A percentile compares a stretch with the other conserved stretches of the same genome.
phyloP scores from a whole-genome alignment of 92 coral and sea anemone genomes.

The Desmophyllum pertusum region DNA sequence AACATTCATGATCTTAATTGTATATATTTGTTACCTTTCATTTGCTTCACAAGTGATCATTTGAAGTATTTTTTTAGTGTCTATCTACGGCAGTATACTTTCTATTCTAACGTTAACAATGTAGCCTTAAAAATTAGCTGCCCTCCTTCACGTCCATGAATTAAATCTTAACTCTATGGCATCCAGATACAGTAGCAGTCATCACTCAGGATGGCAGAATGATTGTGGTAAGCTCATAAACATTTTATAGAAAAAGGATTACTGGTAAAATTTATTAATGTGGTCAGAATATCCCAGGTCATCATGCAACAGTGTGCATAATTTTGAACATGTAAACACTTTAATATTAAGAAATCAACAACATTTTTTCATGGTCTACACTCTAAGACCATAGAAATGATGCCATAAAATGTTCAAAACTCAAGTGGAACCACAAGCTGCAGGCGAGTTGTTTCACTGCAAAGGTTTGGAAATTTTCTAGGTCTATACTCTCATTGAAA shows the following conservation, averaged over 20 bases:
- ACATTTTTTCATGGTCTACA: too few relatives aligned
- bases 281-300: background rate
- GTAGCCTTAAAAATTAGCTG: background rate
- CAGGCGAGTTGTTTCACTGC: too few relatives aligned
- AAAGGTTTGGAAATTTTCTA: too few relatives aligned
- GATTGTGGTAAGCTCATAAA: constrained; percentile 84
- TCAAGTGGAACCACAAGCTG: too few relatives aligned
- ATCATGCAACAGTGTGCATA: too few relatives aligned
- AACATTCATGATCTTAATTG: background rate
- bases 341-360: too few relatives aligned
- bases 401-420: too few relatives aligned
- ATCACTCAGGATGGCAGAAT: constrained; percentile 98
- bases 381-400: too few relatives aligned
- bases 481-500: too few relatives aligned
- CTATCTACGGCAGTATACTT: background rate
- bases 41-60: background rate
- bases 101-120: background rate
- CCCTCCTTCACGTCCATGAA: background rate
- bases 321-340: too few relatives aligned
- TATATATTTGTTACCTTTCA: too few relatives aligned
- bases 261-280: background rate
- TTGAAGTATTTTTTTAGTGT: background rate
- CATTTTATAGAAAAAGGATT: background rate
- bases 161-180: constrained; percentile 38
- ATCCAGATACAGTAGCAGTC: constrained; percentile 92